Evolutionary conservation across 1,140 invertebrate species (phyloP), one percentile per base, ranked within the genome.

Genomic region (Leptonema lineaticorne): DNA sequence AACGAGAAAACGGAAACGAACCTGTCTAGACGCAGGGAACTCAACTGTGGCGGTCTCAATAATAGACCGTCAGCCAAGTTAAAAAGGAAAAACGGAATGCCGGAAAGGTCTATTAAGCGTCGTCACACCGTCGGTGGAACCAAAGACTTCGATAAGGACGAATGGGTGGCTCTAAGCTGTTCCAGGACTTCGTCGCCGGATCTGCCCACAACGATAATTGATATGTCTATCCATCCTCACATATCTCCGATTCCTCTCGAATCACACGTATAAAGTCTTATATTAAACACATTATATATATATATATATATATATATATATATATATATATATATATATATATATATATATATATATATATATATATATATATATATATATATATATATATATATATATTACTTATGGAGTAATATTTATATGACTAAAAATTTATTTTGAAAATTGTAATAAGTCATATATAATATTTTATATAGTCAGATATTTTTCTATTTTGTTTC

Each of bases 51-150:
- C 73, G 82, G 82, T 37, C 78, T 79, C 75, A 73, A 68, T 74
- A n/a, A n/a, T n/a, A 84, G 74, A 77, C 81, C 74, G 74, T 80
- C 85, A 46, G 85, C 85, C 6, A 89, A 90, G 75, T 76, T 90
- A 48, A 90, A 90, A 77, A 78, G 88, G 59, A 90, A 90, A 78
- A 90, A 89, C 75, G 89, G 88, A 30, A 89, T 89, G 85, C 87
- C 86, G 0, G 88, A 90, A 76, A 79, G 90, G 45, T 90, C 89
- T 33, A 92, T 94, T 70, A 93, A 94, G 78, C 83, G 94, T 11
- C 83, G 94, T n/a, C 94, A 96, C 79, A 96, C 94, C 0, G 93
- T 96, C 0, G 93, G 93, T 28, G 93, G 94, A 16, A 92, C 91
- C 0, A 92, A 93, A 76, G 93, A 96, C 77, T 91, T 82, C 75